Evolutionary conservation across 1,140 invertebrate genomes (phyloP).

Genomic region (honey bee (Apis mellifera)): DNA sequence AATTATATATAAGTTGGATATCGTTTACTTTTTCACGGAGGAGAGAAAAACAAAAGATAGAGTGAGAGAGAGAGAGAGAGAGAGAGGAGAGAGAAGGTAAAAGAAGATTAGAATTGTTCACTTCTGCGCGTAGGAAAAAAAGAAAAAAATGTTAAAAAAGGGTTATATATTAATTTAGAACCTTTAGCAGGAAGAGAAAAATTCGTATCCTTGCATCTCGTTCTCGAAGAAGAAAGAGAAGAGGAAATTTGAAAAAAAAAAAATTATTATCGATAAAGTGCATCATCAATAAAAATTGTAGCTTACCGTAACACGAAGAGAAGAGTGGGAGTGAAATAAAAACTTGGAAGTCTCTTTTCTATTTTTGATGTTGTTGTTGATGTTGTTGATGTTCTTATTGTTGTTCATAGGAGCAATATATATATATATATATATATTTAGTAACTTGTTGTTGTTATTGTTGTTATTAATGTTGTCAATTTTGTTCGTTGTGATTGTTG

Average conservation of each 20-base stretch:
- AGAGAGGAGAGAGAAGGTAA: not conserved
- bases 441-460: constrained; percentile 15
- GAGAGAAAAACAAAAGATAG: not conserved
- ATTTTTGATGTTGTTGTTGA: constrained; percentile 51
- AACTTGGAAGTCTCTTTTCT: constrained; percentile 38
- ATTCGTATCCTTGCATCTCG: not conserved
- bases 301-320: constrained; percentile 74
- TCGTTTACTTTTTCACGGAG: not conserved
- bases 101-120: not conserved
- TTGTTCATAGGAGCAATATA: constrained; percentile 45
- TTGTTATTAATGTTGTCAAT: constrained; percentile 53
- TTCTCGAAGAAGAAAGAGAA: constrained; percentile 16
- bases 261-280: constrained; percentile 43
- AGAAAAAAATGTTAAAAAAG: not conserved
- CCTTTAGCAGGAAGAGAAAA: not conserved
- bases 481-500: constrained; percentile 53
- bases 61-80: not conserved
- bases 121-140: constrained; percentile 22
- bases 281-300: constrained; percentile 64
- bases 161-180: not conserved
- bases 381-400: constrained; percentile 57
- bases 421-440: not conserved
- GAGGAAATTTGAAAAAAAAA: constrained; percentile 48
- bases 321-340: constrained; percentile 62
- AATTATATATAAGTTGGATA: not conserved